Evolutionary conservation across 2,113 vertebrate species (phyloP).

Genomic region (Prinia subflava): DNA sequence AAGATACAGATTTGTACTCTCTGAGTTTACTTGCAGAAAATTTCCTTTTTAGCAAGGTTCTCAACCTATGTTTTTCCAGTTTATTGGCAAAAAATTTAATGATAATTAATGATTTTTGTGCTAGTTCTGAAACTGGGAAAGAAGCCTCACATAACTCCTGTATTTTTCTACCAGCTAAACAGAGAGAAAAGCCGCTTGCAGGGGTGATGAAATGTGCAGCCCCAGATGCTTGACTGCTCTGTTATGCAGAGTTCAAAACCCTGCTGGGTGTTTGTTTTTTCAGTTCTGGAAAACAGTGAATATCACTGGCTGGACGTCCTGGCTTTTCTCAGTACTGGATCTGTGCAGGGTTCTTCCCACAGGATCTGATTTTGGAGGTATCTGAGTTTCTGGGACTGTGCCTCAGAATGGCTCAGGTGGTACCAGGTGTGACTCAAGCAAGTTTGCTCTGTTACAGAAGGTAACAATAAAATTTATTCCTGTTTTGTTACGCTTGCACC

Average conservation of each 20-base stretch:
- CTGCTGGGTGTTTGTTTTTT: neutral
- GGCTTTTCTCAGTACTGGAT: neutral
- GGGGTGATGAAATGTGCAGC: neutral
- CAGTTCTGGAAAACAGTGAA: neutral
- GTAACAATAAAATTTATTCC: no score
- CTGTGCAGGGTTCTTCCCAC: neutral
- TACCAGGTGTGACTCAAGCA: neutral
- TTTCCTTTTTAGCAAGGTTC: neutral
- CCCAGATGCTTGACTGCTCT: neutral
- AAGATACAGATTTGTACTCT: neutral
- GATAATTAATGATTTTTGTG: neutral
- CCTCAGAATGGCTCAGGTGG: neutral
- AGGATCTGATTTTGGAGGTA: neutral
- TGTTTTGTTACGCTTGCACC: no score
- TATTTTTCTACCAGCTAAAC: neutral
- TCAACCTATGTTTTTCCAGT: neutral
- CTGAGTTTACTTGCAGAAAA: neutral
- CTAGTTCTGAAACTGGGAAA: neutral
- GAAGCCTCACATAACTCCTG: neutral
- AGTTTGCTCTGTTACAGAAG: neutral
- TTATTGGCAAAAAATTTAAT: neutral
- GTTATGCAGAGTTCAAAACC: neutral
- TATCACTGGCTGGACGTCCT: neutral
- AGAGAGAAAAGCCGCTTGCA: neutral
- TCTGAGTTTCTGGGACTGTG: neutral